Evolutionary conservation across 2,888 invertebrate species (phyloP).

Genomic region (Stratiomys singularior): DNA sequence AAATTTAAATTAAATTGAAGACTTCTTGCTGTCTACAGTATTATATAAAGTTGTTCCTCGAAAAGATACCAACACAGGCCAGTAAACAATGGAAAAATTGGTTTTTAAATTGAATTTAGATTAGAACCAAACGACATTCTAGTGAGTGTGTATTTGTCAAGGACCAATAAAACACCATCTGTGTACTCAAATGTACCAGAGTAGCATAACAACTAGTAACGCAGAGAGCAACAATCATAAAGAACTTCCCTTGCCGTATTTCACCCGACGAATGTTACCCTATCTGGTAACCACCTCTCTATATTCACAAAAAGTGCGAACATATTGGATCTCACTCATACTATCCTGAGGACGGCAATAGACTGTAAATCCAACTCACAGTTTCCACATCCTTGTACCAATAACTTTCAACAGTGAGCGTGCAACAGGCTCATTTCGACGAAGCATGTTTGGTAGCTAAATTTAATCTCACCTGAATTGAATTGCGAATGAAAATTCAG

Average conservation of each 20-base stretch:
- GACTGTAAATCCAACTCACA: not conserved
- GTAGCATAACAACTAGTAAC: not conserved
- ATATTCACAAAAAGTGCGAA: not conserved
- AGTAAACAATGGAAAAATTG: not conserved
- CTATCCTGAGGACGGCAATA: not conserved
- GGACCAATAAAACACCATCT: not conserved
- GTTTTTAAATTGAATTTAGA: not conserved
- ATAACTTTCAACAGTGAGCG: not conserved
- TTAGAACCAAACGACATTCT: not conserved
- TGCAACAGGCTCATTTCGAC: constrained; percentile 7
- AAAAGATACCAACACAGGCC: no score
- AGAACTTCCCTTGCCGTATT: not conserved
- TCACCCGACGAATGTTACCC: not conserved
- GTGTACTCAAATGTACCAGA: not conserved
- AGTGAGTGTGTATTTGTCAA: not conserved
- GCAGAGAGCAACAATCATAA: not conserved
- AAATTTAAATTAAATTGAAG: no score
- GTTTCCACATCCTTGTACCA: no score
- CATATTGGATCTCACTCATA: not conserved
- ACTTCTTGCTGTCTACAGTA: no score
- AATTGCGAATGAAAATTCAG: not conserved
- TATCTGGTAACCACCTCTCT: not conserved
- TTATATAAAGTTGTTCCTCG: no score
- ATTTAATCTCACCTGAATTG: not conserved
- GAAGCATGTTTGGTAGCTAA: not conserved